Evolutionary conservation across 2,797 vertebrate species (phyloP), one percentile per base, ranked within the genome.

Genomic region (Peromyscus melanophrys): DNA sequence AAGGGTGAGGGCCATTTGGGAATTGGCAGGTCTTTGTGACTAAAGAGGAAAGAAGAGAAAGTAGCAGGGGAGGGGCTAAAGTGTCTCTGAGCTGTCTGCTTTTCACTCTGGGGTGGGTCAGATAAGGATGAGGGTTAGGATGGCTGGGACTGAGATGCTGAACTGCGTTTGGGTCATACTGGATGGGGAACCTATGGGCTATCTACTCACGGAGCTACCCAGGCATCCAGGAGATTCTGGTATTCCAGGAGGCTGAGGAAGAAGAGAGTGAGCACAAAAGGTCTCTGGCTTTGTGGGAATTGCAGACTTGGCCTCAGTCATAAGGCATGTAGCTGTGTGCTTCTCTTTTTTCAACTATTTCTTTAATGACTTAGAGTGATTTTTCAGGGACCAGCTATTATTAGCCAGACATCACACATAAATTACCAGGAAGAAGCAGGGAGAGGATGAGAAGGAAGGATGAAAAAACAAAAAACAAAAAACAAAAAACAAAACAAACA

Each of bases 181-280:
- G n/a, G 40, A n/a, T 59, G 25, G 55, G 46, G 46, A 52, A 25
- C 61, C 78, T 49, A 6, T 57, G 67, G 16, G 25, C 49, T 4
- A 0, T 46, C 27, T 55, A 40, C 37, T 27, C 27, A 10, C 34
- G 19, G 84, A 49, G 63, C 21, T 78, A 3, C 43, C 21, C 46
- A 2, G 52, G 34, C 34, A 25, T 21, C 78, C 11, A 27, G n/a
- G 80, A 5, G 80, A 43, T 5, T 4, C 57, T 17, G 25, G 10
- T 4, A 5, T 25, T 19, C 23, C 80, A 61, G 76, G 49, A 94
- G 69, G n/a, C 12, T 2, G 4, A 7, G 76, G 37, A 12, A 14
- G 49, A 71, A 43, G 23, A 49, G 12, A 3, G 0, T 4, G 0
- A n/a, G 21, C 23, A 2, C 25, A 9, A 46, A 17, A 17, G 6